Evolutionary conservation across 37 sponge, comb jelly and placozoan genomes (phyloP).

Genomic region (Oopsacas minuta): DNA sequence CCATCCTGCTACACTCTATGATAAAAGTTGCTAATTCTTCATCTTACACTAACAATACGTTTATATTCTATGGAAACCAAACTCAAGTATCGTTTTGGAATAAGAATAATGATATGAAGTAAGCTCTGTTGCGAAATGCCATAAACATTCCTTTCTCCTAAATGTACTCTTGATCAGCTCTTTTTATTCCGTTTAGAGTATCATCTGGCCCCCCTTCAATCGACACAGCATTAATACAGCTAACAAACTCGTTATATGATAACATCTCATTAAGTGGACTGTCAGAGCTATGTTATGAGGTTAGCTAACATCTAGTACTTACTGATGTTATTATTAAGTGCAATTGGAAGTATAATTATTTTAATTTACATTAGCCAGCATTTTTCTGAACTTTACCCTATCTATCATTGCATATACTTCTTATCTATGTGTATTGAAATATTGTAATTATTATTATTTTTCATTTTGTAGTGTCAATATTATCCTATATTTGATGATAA

Average conservation of each 20-base stretch:
- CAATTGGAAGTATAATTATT: too few relatives aligned
- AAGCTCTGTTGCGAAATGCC: too few relatives aligned
- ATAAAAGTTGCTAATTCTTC: not conserved
- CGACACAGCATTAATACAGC: not conserved
- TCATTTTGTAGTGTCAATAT: not conserved
- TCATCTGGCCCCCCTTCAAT: not conserved
- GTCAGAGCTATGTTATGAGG: not conserved
- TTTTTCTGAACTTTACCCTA: too few relatives aligned
- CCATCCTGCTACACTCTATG: not conserved
- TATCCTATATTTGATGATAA: not conserved
- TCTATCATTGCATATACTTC: too few relatives aligned
- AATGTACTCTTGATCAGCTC: too few relatives aligned
- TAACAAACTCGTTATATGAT: not conserved
- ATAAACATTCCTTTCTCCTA: too few relatives aligned
- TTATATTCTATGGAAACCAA: not conserved
- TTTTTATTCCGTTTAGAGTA: not conserved
- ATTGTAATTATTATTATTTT: not conserved
- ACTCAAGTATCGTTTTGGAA: constrained; percentile 14
- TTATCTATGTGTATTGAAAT: too few relatives aligned
- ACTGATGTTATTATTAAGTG: too few relatives aligned
- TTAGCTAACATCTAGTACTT: not conserved
- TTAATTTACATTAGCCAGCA: too few relatives aligned
- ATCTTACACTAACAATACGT: not conserved
- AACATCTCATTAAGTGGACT: not conserved
- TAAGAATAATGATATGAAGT: not conserved